Base-by-base conservation (phyloP, 2,888 invertebrate species). In the Gerris lacustris region DNA sequence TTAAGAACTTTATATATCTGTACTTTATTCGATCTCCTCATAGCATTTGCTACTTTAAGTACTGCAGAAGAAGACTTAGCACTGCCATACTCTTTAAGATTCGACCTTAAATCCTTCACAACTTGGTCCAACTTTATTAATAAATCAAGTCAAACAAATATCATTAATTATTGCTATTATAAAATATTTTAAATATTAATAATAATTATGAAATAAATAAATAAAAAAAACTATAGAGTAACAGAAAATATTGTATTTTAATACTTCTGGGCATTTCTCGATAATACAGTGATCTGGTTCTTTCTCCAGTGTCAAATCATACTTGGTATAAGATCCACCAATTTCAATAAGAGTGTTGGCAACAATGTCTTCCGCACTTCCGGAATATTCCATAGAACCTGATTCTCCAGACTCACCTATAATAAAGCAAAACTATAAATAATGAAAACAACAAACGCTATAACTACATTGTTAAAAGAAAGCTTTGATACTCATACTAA, bases 11-110 rank as follows among this genome's bases (percentile, higher is more conserved):
- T 85, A 7, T 80, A 80, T 74, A 90, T 83, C 63, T 88, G 87
- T 6, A 85, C 83, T 67, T 83, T 82, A 5, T 83, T 82, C 0
- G 88, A 81, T 45, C 82, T 81, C 76, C 88, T 83, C 5, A 88
- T 86, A 66, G 84, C 79, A 17, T 85, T 83, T 43, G 91, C 77
- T 17, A 91, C 79, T 76, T 86, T 84, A 0, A 87, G 80, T 75
- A 89, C 88, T 0, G 86, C 84, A 71, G 84, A 81, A 0, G 90
- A 88, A 5, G 89, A 85, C 71, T 83, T 83, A 7, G 84, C 80
- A 6, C 84, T 87, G 5, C 90, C 91, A 63, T 90, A 77, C 66
- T 85, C 80, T 43, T 85, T 82, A 55, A 80, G 78, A 43, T 82
- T 81, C 67, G 84, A 82, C 68, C 83, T 81, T 69, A 84, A 80